Conservation (phyloP, 2,888 invertebrate species). For the Apamea crenata region DNA sequence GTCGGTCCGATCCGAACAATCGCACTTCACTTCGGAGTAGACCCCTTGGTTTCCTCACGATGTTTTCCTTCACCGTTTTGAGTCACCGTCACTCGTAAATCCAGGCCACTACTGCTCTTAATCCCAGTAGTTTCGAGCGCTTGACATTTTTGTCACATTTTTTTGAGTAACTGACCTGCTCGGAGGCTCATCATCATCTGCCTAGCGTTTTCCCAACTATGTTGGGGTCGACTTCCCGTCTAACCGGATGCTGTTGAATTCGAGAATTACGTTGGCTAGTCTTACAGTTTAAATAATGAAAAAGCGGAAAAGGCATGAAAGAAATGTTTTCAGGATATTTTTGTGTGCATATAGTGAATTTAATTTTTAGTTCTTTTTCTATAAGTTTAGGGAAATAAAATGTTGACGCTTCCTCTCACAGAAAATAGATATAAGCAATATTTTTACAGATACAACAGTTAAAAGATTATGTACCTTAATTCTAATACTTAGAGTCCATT, state of each 20-base stretch:
- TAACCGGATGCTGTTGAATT: not conserved
- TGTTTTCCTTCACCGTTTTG: too few species aligned
- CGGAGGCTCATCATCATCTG: not conserved
- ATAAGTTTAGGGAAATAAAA: conserved; percentile 61
- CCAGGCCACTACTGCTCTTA: too few species aligned
- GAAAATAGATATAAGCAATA: conserved; percentile 26
- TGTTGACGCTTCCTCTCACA: conserved; percentile 42
- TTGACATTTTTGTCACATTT: not conserved
- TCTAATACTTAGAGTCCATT: not conserved
- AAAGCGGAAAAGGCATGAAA: not conserved
- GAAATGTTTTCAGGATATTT: conserved; percentile 10
- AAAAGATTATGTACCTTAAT: not conserved
- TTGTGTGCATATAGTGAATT: conserved; percentile 43
- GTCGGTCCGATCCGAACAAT: too few species aligned
- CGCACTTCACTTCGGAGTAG: too few species aligned
- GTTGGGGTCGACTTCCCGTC: not conserved
- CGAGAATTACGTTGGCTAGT: not conserved
- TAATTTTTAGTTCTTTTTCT: conserved; percentile 49
- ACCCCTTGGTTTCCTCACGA: too few species aligned
- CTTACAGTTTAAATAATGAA: not conserved
- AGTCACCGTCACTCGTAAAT: too few species aligned
- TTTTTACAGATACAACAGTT: not conserved
- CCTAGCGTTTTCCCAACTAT: not conserved
- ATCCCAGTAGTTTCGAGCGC: not conserved
- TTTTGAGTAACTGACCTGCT: not conserved